phyloP scores from a whole-genome alignment of 23 tunicate species.

The Phallusia fumigata region DNA sequence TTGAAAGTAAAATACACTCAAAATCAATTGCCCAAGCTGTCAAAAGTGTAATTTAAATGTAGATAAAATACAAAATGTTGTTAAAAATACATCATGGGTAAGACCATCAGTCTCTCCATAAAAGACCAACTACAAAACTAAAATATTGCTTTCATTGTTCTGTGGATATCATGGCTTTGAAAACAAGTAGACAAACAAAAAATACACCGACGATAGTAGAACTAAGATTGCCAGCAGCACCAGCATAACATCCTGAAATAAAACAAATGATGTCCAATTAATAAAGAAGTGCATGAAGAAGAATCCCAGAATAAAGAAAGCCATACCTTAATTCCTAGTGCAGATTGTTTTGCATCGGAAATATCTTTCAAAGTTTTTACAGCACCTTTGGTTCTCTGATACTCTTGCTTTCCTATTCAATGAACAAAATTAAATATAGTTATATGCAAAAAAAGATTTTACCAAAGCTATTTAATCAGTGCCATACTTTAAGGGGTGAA shows the following conservation, averaged over 20 bases:
- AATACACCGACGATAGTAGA: not conserved
- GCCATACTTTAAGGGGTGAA: not conserved
- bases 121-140: too few species aligned
- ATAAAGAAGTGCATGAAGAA: not conserved
- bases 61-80: too few species aligned
- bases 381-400: constrained; percentile 41
- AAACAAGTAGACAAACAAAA: not conserved
- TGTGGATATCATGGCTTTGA: not conserved
- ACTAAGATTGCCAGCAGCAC: not conserved
- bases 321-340: constrained; percentile 32
- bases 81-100: too few species aligned
- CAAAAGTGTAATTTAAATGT: not conserved
- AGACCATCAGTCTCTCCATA: too few species aligned
- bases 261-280: not conserved
- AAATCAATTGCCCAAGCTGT: not conserved
- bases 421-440: not conserved
- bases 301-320: not conserved
- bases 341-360: constrained; percentile 29
- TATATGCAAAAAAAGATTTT: not conserved
- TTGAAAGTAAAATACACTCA: not conserved
- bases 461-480: too few species aligned
- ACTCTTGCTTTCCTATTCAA: constrained; percentile 38
- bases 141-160: not conserved
- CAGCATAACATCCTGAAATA: not conserved
- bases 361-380: constrained; percentile 8